Evolutionary conservation across 2,888 invertebrate species (phyloP), one percentile per base, ranked within the genome.

Genomic region (Thera britannica): DNA sequence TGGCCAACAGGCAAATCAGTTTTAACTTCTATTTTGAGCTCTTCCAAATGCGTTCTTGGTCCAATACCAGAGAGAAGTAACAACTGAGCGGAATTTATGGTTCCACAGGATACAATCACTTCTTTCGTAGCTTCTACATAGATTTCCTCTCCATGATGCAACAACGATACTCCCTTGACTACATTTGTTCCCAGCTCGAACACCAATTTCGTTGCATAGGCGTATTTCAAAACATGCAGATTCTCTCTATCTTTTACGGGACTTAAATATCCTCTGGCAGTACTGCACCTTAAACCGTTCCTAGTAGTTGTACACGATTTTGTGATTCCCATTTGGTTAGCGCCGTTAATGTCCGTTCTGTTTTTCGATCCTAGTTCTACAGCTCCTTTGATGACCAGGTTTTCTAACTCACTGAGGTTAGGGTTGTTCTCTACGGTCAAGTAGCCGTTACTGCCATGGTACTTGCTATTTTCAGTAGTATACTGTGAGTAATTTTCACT

Each of bases 61-160:
- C 95, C 95, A 23, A 95, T 85, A 2, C 95, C 95, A 0, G 95
- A 95, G 0, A 95, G 75, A 80, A 94, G 83, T 34, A 95, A 77
- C 2, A 95, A 76, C 74, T 94, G 94, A 0, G 95, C 94, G 0
- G 94, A 89, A 74, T 94, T 94, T 3, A 95, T 85, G 3, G 92
- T 75, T 9, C 94, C 95, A 0, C 88, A 94, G 0, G 94, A 94
- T 41, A 94, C 58, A 46, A 95, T 89, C 0, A 95, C 83, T 73
- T 95, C 95, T 76, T 94, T 94, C 55, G 72, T 90, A 2, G 85
- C 89, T 9, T 79, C 81, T 0, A 89, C 88, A 55, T 72, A 72
- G 68, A 92, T 86, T 55, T 85, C 81, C 58, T 81, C 77, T 0
- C 89, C 90, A 23, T 87, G 77, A 70, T 83, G 90, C 54, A 89